Conservation (phyloP, 2,888 invertebrate genomes). For the Thysanoteuthis rhombus region DNA sequence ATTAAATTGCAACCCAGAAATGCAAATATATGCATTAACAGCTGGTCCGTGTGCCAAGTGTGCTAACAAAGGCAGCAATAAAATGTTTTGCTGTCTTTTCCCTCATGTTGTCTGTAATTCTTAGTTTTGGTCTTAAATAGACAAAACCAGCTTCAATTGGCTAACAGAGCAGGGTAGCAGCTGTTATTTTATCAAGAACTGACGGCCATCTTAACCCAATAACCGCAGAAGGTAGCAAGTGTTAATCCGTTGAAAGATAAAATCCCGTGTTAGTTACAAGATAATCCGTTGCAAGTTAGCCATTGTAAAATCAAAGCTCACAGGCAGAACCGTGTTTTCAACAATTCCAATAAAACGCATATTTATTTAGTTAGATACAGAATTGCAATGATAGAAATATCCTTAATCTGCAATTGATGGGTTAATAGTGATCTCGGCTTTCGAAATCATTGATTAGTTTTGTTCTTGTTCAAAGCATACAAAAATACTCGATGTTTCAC, state of each 20-base stretch:
- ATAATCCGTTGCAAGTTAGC: too few relatives aligned
- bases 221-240: too few relatives aligned
- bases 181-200: background rate
- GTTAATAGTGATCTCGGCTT: background rate
- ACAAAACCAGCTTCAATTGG: background rate
- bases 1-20: background rate
- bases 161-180: background rate
- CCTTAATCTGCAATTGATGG: too few relatives aligned
- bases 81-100: background rate
- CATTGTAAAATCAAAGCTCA: too few relatives aligned
- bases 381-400: too few relatives aligned
- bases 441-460: background rate
- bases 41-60: background rate
- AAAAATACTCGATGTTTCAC: too few relatives aligned
- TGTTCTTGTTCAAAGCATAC: background rate
- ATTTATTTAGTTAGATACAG: too few relatives aligned
- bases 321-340: too few relatives aligned
- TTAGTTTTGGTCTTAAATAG: background rate
- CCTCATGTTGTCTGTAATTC: background rate
- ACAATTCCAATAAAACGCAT: too few relatives aligned
- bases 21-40: background rate
- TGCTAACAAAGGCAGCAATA: background rate
- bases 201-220: background rate
- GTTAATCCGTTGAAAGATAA: too few relatives aligned
- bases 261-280: too few relatives aligned